Evolutionary conservation across 2,888 invertebrate species (phyloP).

Genomic region (Coecobrya sp.): DNA sequence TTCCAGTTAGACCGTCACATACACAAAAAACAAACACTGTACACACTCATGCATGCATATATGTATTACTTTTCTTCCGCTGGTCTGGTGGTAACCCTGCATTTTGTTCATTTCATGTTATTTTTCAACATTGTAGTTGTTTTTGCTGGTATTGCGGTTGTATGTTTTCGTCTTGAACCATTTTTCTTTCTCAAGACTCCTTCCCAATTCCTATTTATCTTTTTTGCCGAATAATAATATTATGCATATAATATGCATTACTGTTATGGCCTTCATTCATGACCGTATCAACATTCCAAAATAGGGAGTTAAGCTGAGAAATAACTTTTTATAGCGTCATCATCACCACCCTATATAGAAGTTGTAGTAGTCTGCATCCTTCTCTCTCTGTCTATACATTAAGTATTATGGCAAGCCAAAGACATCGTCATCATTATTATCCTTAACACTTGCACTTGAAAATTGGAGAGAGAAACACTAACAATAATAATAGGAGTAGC

Average conservation of each 20-base stretch:
- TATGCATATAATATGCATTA: neutral
- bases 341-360: neutral
- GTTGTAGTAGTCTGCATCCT: too few species aligned
- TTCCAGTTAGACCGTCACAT: too few species aligned
- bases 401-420: too few species aligned
- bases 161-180: neutral
- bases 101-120: neutral
- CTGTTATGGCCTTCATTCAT: slow-evolving; percentile 30
- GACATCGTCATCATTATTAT: neutral
- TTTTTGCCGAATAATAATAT: neutral
- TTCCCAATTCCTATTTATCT: too few species aligned
- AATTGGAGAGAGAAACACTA: neutral
- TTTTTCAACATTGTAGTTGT: neutral
- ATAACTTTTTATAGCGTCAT: slow-evolving; percentile 13
- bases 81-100: too few species aligned
- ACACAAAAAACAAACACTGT: too few species aligned
- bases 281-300: slow-evolving; percentile 37
- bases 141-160: neutral
- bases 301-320: neutral
- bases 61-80: too few species aligned
- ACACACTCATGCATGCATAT: too few species aligned
- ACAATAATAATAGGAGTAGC: neutral
- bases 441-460: slow-evolving; percentile 18
- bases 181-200: neutral
- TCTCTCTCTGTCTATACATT: too few species aligned